phyloP scores from a whole-genome alignment of 2,888 invertebrate genomes.

The Nycteola revayana region DNA sequence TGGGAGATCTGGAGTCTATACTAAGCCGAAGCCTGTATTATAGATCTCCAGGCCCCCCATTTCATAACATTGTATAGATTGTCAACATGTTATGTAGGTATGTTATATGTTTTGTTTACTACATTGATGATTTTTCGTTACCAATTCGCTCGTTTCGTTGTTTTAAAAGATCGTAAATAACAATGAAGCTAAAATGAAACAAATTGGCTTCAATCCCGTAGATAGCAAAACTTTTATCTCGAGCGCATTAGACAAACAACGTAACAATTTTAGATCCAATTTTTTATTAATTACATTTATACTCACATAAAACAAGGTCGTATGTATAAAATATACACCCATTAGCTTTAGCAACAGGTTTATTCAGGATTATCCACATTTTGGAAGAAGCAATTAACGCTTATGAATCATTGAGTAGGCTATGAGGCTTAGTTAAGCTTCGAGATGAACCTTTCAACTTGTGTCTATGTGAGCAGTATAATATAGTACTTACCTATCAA shows the following conservation, averaged over 20 bases:
- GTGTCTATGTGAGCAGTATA: conserved; percentile 30
- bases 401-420: conserved; percentile 63
- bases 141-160: too few species aligned
- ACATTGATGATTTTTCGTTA: too few species aligned
- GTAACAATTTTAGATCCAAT: conserved; percentile 1
- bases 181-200: too few species aligned
- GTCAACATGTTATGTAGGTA: too few species aligned
- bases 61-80: too few species aligned
- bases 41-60: too few species aligned
- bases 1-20: too few species aligned
- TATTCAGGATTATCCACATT: conserved; percentile 60
- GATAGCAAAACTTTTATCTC: conserved; percentile 8
- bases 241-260: conserved; percentile 3
- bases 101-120: too few species aligned
- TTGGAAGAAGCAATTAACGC: conserved; percentile 64
- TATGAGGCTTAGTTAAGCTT: conserved; percentile 49
- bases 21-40: too few species aligned
- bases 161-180: too few species aligned
- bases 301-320: conserved; percentile 15
- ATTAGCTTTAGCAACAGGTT: conserved; percentile 41
- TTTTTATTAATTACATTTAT: conserved; percentile 16
- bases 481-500: too few species aligned
- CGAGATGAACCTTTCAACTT: conserved; percentile 43
- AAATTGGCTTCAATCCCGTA: too few species aligned
- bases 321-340: conserved; percentile 31